These are phyloP conservation scores for Aptenodytes forsteri DNA, from an alignment of 2,113 vertebrate species.

Conservation along the genomic window DNA sequence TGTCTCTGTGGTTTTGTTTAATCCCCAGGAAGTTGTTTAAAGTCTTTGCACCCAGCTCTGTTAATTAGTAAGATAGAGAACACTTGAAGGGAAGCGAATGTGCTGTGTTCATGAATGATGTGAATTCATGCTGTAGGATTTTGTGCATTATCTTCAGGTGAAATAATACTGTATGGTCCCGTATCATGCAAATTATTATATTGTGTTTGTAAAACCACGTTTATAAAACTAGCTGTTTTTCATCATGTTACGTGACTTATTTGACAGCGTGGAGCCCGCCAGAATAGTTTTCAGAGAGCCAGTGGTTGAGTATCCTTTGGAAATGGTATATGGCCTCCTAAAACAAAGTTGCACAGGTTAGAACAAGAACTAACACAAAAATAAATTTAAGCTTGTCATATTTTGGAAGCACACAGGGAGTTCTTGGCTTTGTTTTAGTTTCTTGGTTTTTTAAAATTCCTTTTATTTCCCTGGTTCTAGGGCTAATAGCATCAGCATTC, in stretches of 20 bases:
- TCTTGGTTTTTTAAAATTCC: neutral
- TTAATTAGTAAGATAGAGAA: neutral
- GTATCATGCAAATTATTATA: neutral
- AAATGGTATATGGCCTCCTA: neutral
- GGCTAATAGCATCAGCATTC: neutral
- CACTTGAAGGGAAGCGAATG: neutral
- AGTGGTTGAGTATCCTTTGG: neutral
- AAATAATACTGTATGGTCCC: neutral
- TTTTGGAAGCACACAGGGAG: neutral
- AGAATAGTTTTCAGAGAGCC: neutral
- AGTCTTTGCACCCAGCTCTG: neutral
- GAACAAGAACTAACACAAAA: neutral
- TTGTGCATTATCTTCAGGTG: neutral
- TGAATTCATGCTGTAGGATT: neutral
- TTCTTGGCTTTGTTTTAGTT: neutral
- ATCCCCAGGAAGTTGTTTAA: neutral
- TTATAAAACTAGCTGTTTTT: neutral
- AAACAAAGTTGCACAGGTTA: neutral
- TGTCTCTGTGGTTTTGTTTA: neutral
- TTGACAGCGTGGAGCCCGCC: neutral
- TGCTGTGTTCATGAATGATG: neutral
- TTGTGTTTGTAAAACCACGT: neutral
- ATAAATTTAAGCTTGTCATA: neutral
- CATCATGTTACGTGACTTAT: neutral
- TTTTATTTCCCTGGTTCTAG: neutral